These are phyloP conservation scores for Amniataba percoides DNA, from an alignment of 2,797 vertebrate genomes.

Conservation along the genomic window DNA sequence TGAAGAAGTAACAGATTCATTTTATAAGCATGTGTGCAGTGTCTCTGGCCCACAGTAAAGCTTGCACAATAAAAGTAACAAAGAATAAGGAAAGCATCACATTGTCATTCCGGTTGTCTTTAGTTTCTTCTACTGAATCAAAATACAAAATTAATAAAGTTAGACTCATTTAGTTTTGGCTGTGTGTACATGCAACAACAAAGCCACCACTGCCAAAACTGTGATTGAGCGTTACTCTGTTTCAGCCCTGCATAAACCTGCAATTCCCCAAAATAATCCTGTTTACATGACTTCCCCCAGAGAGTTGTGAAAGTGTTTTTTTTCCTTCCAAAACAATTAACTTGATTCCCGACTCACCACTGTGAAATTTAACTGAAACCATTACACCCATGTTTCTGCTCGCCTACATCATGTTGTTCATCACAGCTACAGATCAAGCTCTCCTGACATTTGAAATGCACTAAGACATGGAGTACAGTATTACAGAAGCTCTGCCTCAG, in stretches of 20 bases:
- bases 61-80: background rate
- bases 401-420: slow-evolving; percentile 1
- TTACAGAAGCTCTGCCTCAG: background rate
- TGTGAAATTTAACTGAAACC: slow-evolving; percentile 32
- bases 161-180: slow-evolving; percentile 35
- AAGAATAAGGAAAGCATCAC: background rate
- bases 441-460: slow-evolving; percentile 2
- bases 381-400: slow-evolving; percentile 22
- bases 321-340: slow-evolving; percentile 32
- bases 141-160: slow-evolving; percentile 32
- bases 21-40: slow-evolving; percentile 20
- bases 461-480: background rate
- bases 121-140: slow-evolving; percentile 22
- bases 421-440: slow-evolving; percentile 4
- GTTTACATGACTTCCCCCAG: slow-evolving; percentile 34
- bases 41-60: background rate
- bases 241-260: slow-evolving; percentile 33
- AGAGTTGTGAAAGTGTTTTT: slow-evolving; percentile 14
- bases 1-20: slow-evolving; percentile 16
- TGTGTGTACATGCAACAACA: slow-evolving; percentile 31
- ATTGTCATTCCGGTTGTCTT: slow-evolving; percentile 19
- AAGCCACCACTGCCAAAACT: slow-evolving; percentile 40
- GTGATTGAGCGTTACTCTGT: slow-evolving; percentile 45
- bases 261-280: slow-evolving; percentile 34
- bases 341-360: slow-evolving; percentile 23